Evolutionary conservation across 92 coral and sea anemone species (phyloP).

Genomic region (Heliopora coerulea): DNA sequence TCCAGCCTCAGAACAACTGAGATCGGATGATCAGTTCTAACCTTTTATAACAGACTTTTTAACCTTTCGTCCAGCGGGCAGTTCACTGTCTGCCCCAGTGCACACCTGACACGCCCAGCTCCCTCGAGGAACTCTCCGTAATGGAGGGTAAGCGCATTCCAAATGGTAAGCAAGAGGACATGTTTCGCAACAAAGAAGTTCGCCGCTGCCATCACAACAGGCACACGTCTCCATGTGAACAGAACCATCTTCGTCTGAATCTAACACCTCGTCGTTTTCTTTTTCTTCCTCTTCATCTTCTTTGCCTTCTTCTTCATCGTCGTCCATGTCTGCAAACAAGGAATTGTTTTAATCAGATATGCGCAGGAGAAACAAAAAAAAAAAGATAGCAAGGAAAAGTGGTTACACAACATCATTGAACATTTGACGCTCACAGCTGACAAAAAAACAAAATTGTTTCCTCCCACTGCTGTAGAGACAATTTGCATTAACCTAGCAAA

Average conservation of each 20-base stretch:
- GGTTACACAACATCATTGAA: too few relatives aligned
- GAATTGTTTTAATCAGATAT: neutral
- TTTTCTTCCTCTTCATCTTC: conserved; percentile 53
- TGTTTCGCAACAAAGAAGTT: conserved; percentile 91
- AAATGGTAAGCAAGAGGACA: conserved; percentile 95
- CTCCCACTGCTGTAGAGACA: too few relatives aligned
- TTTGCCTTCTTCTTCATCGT: neutral
- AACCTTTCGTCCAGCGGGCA: conserved; percentile 71
- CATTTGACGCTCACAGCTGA: too few relatives aligned
- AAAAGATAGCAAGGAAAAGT: too few relatives aligned
- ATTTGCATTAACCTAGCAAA: too few relatives aligned
- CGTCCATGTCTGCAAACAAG: neutral
- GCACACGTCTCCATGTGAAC: conserved; percentile 94
- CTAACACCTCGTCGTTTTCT: neutral
- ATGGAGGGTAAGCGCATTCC: conserved; percentile 88
- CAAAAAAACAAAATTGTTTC: too few relatives aligned
- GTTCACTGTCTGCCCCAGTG: conserved; percentile 90
- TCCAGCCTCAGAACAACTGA: too few relatives aligned
- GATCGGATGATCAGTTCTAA: too few relatives aligned
- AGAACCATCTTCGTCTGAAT: conserved; percentile 47
- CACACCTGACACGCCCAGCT: conserved; percentile 99
- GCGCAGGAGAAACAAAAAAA: neutral
- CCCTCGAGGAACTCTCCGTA: conserved; percentile 96
- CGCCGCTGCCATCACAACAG: conserved; percentile 82
- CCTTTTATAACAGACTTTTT: conserved; percentile 90